Conservation (phyloP, 2,888 invertebrate genomes). For the Halictus ligatus region DNA sequence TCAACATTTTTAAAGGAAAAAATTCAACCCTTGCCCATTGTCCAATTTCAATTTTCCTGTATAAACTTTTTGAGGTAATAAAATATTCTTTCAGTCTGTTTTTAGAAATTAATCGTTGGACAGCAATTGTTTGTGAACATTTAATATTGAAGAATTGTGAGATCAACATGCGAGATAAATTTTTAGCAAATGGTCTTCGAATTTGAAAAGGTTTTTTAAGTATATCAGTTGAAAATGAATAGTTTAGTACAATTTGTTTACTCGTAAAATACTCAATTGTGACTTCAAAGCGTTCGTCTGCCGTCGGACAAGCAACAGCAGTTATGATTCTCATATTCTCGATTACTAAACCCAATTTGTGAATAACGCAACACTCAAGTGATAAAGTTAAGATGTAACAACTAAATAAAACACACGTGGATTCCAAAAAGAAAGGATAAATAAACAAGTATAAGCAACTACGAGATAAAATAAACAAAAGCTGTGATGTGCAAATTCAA, state of each 20-base stretch:
- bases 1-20: background rate
- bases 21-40: background rate
- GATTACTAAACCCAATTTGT: background rate
- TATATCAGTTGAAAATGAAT: background rate
- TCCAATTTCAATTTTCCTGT: background rate
- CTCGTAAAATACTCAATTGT: background rate
- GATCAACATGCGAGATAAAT: background rate
- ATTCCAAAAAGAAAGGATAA: background rate
- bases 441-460: background rate
- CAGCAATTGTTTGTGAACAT: background rate
- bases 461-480: background rate
- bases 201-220: background rate
- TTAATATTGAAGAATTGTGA: background rate
- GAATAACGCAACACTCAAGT: too few relatives aligned
- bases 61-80: background rate
- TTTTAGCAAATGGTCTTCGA: background rate
- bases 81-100: background rate
- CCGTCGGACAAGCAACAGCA: background rate
- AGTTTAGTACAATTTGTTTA: background rate
- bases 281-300: background rate
- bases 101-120: background rate
- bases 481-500: background rate
- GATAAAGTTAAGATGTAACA: background rate
- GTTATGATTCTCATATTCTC: background rate
- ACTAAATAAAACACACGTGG: background rate